phyloP scores from a whole-genome alignment of 2,113 vertebrate species.

The Neotoma lepida region DNA sequence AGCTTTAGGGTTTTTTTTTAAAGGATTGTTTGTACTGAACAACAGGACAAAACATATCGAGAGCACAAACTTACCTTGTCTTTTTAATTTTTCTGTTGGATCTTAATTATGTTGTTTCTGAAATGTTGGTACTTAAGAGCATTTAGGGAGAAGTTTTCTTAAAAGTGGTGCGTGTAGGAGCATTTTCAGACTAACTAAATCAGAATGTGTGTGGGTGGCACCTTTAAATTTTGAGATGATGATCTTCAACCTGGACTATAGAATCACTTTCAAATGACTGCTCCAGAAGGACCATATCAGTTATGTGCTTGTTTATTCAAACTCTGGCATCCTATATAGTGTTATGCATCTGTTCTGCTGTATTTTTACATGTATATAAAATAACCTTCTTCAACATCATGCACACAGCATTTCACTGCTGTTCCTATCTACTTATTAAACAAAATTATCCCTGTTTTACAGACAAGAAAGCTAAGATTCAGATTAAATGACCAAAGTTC shows the following conservation, averaged over 20 bases:
- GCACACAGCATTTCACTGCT: conserved; percentile 34
- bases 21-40: conserved; percentile 4
- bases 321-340: neutral
- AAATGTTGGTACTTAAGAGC: conserved; percentile 40
- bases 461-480: conserved; percentile 13
- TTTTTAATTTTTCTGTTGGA: conserved; percentile 48
- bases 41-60: neutral
- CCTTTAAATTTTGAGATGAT: conserved; percentile 32
- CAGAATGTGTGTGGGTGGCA: neutral
- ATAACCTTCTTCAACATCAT: neutral
- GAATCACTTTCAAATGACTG: neutral
- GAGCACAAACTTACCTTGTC: neutral
- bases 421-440: conserved; percentile 24
- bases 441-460: conserved; percentile 40
- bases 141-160: neutral
- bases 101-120: conserved; percentile 23
- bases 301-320: neutral
- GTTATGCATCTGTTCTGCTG: neutral
- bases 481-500: conserved; percentile 48
- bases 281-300: neutral
- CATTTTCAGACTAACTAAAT: conserved; percentile 5
- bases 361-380: neutral
- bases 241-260: neutral
- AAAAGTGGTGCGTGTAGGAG: neutral
- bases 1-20: neutral